Evolutionary conservation across 2,888 invertebrate species (phyloP), one percentile per base, ranked within the genome.

Genomic region (Lissocephala sabroskyi): DNA sequence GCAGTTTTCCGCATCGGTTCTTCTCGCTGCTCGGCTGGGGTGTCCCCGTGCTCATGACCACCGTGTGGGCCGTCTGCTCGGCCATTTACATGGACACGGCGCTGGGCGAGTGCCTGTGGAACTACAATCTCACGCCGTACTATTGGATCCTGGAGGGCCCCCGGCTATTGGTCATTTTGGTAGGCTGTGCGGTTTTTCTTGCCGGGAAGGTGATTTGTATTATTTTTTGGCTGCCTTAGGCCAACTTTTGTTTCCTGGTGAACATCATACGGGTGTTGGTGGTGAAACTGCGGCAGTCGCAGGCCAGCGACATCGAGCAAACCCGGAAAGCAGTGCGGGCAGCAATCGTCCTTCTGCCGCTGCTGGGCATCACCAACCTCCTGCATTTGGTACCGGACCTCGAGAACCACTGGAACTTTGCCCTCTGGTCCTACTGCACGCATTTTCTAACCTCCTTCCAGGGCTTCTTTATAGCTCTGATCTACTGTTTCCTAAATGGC

Each of bases 71-170:
- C 0, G 78, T 86, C 2, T 86, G 89, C 19, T 92, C 89, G 0
- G 87, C 87, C 0, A 55, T 85, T 50, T 85, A 84, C 82, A 86
- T 80, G 84, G 86, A 61, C 19, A 73, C 78, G 3, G 57, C 67
- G n/a, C 53, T 65, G 29, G 77, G 79, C 9, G 83, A 81, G 26
- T 85, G 94, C 79, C 95, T 95, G 93, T 93, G 90, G 85, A 92
- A 93, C 3, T 96, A 96, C 80, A 94, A 94, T 79, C 89, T 94
- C 59, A 87, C 90, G 5, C 84, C 87, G 0, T 90, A 91, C 66
- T 96, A 94, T 81, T 97, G 96, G 96, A 93, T 97, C 60, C 85
- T 96, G 18, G 96, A 97, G 84, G 96, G 92, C 16, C 96, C 96
- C 0, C 86, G 97, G 43, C 87, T 93, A 50, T 88, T 88, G 1